phyloP scores from a whole-genome alignment of 2,113 vertebrate species.

The Clinocottus analis region DNA sequence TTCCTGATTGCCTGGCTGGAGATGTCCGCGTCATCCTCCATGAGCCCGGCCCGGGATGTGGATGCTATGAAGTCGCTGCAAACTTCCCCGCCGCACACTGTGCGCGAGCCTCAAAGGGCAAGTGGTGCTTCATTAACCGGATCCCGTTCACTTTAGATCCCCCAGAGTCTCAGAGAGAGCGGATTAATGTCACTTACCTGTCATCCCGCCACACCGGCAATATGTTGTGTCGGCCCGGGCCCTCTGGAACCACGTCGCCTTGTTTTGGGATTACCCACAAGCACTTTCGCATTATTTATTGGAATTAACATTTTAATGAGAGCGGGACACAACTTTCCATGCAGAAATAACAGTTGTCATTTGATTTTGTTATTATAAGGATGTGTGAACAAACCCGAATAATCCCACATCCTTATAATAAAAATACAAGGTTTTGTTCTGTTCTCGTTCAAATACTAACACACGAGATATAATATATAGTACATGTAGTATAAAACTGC shows the following conservation, averaged over 20 bases:
- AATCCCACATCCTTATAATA: no score
- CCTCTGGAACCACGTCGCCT: neutral
- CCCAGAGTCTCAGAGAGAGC: constrained; percentile 70
- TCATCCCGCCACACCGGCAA: constrained; percentile 68
- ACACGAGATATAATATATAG: no score
- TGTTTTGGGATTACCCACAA: neutral
- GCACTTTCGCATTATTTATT: neutral
- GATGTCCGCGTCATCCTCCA: constrained; percentile 17
- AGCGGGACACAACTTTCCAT: neutral
- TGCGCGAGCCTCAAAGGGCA: constrained; percentile 77
- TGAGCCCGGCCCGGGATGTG: constrained; percentile 25
- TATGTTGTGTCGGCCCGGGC: constrained; percentile 27
- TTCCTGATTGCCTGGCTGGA: neutral
- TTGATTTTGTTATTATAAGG: neutral
- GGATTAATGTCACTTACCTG: constrained; percentile 80
- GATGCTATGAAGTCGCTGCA: constrained; percentile 56
- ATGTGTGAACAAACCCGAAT: neutral
- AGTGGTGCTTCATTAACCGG: constrained; percentile 81
- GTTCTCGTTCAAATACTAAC: no score
- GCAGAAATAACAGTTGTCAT: accelerated
- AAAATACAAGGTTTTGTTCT: no score
- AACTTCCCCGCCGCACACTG: constrained; percentile 73
- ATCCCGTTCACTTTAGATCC: constrained; percentile 75
- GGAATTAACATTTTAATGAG: neutral
- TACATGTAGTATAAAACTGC: no score